Conservation (phyloP, 2,888 invertebrate genomes). For the Globia sparganii region DNA sequence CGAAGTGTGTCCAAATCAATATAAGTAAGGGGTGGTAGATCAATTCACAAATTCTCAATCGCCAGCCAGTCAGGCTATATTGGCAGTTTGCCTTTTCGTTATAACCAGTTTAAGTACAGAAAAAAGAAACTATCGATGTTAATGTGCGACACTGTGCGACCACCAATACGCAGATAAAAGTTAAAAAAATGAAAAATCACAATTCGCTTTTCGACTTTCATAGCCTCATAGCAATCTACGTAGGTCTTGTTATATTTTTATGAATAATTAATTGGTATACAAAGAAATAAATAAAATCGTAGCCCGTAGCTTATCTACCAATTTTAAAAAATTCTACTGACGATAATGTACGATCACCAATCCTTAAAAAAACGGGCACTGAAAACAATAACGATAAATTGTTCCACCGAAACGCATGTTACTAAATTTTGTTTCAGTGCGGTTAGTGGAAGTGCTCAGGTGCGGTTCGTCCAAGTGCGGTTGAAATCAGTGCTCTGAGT, state of each 20-base stretch:
- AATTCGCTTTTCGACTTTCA: background rate
- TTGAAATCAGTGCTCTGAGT: too few relatives aligned
- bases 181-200: background rate
- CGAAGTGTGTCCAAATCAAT: slow-evolving; percentile 32
- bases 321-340: background rate
- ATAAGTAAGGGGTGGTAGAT: slow-evolving; percentile 13
- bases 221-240: background rate
- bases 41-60: slow-evolving; percentile 11
- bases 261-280: too few relatives aligned
- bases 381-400: too few relatives aligned
- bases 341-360: too few relatives aligned
- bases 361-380: background rate
- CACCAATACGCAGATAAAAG: background rate
- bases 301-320: too few relatives aligned
- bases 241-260: background rate
- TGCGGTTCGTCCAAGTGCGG: too few relatives aligned
- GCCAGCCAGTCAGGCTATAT: background rate
- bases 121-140: background rate
- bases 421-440: too few relatives aligned
- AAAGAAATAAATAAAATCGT: background rate
- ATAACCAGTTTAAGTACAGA: background rate
- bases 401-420: too few relatives aligned
- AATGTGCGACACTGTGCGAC: background rate
- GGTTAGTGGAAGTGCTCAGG: too few relatives aligned
- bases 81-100: slow-evolving; percentile 2